phyloP scores from a whole-genome alignment of 2,797 vertebrate genomes.

The Gobionotothen gibberifrons region DNA sequence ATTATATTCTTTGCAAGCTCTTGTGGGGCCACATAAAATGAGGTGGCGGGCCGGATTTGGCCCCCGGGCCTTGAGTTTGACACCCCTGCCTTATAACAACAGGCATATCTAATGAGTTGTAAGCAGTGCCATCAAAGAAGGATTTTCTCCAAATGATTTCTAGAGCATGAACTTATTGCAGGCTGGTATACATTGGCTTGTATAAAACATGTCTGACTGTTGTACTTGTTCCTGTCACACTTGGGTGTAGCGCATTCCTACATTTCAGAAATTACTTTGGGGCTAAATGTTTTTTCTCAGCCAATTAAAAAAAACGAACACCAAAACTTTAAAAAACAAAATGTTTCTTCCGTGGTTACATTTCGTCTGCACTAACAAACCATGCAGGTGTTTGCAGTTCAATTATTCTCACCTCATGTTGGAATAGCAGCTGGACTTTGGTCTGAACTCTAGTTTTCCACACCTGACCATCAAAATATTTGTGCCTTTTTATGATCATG shows the following conservation, averaged over 20 bases:
- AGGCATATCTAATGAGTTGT: not conserved
- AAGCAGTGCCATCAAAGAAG: not conserved
- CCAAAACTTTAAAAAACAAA: not conserved
- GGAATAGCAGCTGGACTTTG: not conserved
- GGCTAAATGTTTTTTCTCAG: not conserved
- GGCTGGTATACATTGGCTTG: not conserved
- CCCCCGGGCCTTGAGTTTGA: too few relatives aligned
- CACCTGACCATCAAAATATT: conserved; percentile 29
- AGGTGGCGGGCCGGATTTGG: too few relatives aligned
- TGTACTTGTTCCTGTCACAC: not conserved
- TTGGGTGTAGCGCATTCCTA: not conserved
- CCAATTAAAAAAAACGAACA: not conserved
- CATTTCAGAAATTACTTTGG: not conserved
- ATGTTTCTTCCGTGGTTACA: not conserved
- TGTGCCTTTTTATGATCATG: conserved; percentile 18
- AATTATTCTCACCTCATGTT: not conserved
- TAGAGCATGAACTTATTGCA: not conserved
- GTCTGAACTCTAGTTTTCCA: conserved; percentile 24
- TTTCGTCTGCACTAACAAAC: not conserved
- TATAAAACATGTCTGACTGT: not conserved
- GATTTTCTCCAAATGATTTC: not conserved
- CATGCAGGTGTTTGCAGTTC: conserved; percentile 2
- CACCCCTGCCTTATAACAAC: not conserved
- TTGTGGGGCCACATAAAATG: too few relatives aligned
- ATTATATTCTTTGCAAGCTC: too few relatives aligned